Base-by-base conservation (phyloP, 1,140 invertebrate species). In the Forficula auricularia region DNA sequence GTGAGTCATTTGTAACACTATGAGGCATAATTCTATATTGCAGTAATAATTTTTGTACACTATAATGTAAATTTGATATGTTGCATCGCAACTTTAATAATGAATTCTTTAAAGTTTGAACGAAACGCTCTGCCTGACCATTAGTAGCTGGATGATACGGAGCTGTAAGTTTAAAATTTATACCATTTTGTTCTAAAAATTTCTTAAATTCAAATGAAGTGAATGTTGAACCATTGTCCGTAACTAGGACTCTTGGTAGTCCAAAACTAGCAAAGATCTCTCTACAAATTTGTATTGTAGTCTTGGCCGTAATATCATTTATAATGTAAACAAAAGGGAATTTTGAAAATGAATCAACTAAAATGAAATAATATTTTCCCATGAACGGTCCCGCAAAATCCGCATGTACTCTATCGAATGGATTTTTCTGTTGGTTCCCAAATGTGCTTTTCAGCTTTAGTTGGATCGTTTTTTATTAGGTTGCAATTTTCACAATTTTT, bases 221-320 rank as follows among this genome's bases (percentile, higher is more conserved):
- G 19, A 52, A 57, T 32, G 48, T 50, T 19, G 49, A 36, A 13
- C 54, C 55, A 45, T 58, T 57, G 45, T 57, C 54, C 6, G 49
- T 43, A 15, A 57, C 49, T n/a, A 58, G 27, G 13, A 38, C 36
- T 18, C 44, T 19, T 2, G 47, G 47, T 32, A 56, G 19, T 8
- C 54, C 55, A 43, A 52, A 50, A 12, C 42, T 33, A 12, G 46
- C 42, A 47, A 54, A 52, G 6, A n/a, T 14, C 9, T 13, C n/a
- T 19, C 38, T n/a, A 30, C 30, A 19, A 6, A 7, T 18, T 19
- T 18, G 3, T 13, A 40, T 19, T 7, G 18, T 16, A 3, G 6
- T 16, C 18, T 30, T 7, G 30, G 38, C 30, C 9, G 3, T 30
- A 30, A 40, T 4, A 27, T 6, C 3, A 3, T 6, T 6, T 13